Conservation (phyloP, 2,113 vertebrate genomes). For the Campylomormyrus numenius region DNA sequence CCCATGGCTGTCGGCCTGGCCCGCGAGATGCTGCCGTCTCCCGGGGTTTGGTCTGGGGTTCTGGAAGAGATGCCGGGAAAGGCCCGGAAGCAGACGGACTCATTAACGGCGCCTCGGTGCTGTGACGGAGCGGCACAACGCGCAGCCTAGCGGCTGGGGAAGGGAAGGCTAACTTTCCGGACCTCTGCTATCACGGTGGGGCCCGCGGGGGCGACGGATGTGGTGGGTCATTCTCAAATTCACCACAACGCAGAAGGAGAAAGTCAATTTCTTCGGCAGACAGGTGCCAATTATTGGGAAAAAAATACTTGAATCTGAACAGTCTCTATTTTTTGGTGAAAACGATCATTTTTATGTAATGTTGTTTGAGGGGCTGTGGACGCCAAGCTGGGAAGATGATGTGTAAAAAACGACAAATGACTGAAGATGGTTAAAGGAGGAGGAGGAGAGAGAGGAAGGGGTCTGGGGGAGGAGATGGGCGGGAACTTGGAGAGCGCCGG, state of each 20-base stretch:
- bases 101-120: background rate
- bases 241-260: background rate
- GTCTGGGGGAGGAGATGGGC: background rate
- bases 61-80: background rate
- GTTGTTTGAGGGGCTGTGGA: background rate
- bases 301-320: background rate
- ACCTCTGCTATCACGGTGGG: background rate
- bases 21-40: background rate
- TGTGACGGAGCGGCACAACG: background rate
- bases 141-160: background rate
- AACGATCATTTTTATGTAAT: background rate
- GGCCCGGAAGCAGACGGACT: background rate
- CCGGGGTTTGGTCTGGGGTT: background rate
- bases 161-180: background rate
- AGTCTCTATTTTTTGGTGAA: background rate
- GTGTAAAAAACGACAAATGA: background rate
- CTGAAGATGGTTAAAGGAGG: background rate
- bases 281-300: background rate
- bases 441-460: background rate
- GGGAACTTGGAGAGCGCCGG: background rate
- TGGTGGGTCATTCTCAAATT: background rate
- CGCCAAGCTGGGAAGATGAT: background rate
- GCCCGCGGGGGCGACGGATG: background rate
- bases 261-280: background rate
- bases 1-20: slow-evolving; percentile 1